Conservation (phyloP, 1,140 invertebrate species). For the Apis laboriosa region DNA sequence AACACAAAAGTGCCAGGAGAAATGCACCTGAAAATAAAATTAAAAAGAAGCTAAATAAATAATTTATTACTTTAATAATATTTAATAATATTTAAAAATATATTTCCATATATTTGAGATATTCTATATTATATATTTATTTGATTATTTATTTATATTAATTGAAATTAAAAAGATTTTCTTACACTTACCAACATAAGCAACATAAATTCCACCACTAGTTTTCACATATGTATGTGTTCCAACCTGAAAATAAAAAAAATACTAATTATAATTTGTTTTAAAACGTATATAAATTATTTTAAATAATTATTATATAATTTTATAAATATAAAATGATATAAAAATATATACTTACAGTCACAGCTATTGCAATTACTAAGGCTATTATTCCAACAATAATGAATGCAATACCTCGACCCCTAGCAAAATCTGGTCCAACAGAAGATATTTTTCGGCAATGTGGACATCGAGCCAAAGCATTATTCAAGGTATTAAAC, state of each 20-base stretch:
- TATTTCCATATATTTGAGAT: no score
- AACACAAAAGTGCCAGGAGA: slow-evolving; percentile 86
- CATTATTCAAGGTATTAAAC: slow-evolving; percentile 97
- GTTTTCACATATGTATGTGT: slow-evolving; percentile 80
- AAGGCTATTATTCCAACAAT: slow-evolving; percentile 88
- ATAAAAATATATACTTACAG: slow-evolving; percentile 80
- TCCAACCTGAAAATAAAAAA: slow-evolving; percentile 76
- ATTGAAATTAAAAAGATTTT: slow-evolving; percentile 21
- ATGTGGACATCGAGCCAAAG: slow-evolving; percentile 96
- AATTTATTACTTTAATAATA: neutral
- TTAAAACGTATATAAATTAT: neutral
- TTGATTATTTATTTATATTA: neutral
- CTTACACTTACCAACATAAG: slow-evolving; percentile 86
- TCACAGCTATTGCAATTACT: slow-evolving; percentile 90
- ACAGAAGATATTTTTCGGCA: slow-evolving; percentile 97
- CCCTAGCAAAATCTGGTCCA: slow-evolving; percentile 90
- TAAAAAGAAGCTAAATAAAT: neutral
- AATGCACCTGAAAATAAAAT: slow-evolving; percentile 79
- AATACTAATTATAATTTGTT: neutral
- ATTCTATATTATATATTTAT: neutral
- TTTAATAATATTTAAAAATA: neutral
- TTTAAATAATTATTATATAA: neutral
- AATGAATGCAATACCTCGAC: slow-evolving; percentile 90
- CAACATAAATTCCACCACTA: slow-evolving; percentile 90
- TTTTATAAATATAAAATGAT: slow-evolving; percentile 57